Conservation (phyloP, 2,113 vertebrate species). For the Rafetus swinhoei region DNA sequence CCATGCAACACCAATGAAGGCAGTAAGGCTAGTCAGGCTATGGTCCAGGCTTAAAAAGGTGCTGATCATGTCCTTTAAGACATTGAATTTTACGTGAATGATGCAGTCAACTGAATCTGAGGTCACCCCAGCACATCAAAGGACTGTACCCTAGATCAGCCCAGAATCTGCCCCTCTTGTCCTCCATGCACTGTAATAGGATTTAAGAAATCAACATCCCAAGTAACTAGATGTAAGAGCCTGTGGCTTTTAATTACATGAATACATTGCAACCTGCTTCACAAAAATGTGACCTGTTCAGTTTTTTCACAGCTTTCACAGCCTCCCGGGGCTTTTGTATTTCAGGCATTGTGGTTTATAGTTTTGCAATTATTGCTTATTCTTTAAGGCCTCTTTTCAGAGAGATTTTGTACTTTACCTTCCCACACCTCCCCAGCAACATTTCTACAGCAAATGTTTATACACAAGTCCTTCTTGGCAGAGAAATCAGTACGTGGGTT, state of each 20-base stretch:
- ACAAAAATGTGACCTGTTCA: constrained; percentile 45
- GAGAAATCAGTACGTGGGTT: fast-evolving
- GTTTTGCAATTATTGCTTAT: constrained; percentile 15
- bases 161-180: constrained; percentile 3
- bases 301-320: constrained; percentile 81
- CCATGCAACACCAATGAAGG: not conserved
- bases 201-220: constrained; percentile 7
- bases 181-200: not conserved
- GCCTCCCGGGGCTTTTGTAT: constrained; percentile 73
- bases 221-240: not conserved
- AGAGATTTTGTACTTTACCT: not conserved
- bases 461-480: not conserved
- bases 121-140: not conserved
- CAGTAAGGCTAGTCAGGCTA: not conserved
- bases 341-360: constrained; percentile 59
- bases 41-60: not conserved
- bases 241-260: constrained; percentile 4
- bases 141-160: not conserved
- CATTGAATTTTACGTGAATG: fast-evolving
- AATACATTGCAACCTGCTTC: constrained; percentile 46
- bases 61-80: fast-evolving
- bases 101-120: not conserved
- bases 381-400: constrained; percentile 36
- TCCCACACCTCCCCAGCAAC: not conserved
- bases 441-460: constrained; percentile 7